Percentiles rank a stretch among this genome's conserved stretches.
Conservation (phyloP, 2,113 vertebrate genomes). For the Azemiops feae region DNA sequence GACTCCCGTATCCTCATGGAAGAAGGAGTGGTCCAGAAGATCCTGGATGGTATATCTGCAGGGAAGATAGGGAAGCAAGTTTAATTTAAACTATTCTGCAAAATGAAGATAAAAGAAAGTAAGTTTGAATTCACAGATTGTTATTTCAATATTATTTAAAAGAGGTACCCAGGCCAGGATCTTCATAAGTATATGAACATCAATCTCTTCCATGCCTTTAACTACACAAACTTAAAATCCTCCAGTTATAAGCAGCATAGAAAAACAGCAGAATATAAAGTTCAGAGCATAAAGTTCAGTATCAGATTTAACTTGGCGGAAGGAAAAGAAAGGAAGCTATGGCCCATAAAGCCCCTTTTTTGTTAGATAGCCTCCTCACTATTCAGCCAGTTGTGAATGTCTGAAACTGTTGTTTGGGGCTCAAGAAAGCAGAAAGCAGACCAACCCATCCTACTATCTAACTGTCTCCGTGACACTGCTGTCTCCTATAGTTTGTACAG, state of each 20-base stretch:
- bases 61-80: neutral
- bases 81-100: neutral
- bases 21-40: constrained; percentile 92
- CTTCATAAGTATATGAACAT: neutral
- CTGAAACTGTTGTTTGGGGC: neutral
- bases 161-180: neutral
- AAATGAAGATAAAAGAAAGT: neutral
- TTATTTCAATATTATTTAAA: neutral
- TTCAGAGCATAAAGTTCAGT: neutral
- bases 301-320: neutral
- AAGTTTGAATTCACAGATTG: neutral
- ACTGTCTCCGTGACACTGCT: neutral
- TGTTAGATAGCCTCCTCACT: neutral
- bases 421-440: neutral
- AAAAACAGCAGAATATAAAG: neutral
- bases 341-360: neutral
- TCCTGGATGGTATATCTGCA: constrained; percentile 94
- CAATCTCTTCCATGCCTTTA: neutral
- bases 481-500: neutral
- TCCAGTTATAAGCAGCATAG: neutral
- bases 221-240: neutral
- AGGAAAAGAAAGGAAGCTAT: neutral
- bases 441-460: neutral
- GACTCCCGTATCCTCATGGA: constrained; percentile 91
- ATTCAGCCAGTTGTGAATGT: neutral